Conservation (phyloP, 2,888 invertebrate species). For the Lasiommata megera region DNA sequence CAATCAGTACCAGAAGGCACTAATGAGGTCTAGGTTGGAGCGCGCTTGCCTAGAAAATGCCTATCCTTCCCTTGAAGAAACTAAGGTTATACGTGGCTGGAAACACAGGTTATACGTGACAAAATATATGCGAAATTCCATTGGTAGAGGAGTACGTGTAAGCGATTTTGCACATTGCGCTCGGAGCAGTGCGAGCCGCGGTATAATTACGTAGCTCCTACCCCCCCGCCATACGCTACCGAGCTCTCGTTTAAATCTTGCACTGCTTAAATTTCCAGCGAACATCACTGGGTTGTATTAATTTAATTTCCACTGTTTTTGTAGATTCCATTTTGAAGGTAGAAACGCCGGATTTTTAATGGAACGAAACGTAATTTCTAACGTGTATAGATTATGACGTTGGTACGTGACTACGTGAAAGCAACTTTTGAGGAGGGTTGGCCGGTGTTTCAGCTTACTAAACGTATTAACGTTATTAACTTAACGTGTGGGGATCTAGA, state of each 20-base stretch:
- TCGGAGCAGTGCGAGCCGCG: constrained; percentile 60
- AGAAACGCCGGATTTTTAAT: constrained; percentile 15
- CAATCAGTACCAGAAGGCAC: no score
- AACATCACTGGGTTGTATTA: constrained; percentile 64
- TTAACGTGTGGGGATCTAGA: neutral
- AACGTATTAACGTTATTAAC: neutral
- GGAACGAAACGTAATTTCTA: constrained; percentile 8
- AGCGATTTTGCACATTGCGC: constrained; percentile 79
- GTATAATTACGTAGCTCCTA: constrained; percentile 67
- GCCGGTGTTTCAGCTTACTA: neutral
- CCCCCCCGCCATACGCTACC: constrained; percentile 24
- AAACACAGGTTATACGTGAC: neutral
- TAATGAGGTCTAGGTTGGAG: no score
- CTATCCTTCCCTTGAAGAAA: no score
- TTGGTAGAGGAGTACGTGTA: constrained; percentile 65
- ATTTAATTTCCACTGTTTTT: constrained; percentile 63
- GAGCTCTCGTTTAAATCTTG: constrained; percentile 77
- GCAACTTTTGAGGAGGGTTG: neutral
- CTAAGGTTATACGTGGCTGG: no score
- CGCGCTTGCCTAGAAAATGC: no score
- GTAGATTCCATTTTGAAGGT: constrained; percentile 29
- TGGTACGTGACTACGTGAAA: neutral
- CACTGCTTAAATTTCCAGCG: constrained; percentile 73
- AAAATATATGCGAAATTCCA: constrained; percentile 25
- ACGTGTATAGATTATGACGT: neutral